phyloP scores from a whole-genome alignment of 2,888 invertebrate genomes.

The Melolontha melolontha region DNA sequence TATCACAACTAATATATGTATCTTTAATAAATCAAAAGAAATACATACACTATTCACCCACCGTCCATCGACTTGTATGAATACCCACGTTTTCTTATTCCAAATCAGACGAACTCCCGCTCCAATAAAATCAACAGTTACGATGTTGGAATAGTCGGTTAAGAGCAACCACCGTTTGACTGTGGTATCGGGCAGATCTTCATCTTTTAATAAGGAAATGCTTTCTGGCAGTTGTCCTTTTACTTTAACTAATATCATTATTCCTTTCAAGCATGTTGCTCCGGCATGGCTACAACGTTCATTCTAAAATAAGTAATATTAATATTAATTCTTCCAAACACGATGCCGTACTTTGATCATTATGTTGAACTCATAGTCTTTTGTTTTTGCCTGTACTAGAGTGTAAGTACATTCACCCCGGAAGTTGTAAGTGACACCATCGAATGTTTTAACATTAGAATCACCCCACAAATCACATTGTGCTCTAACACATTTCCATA shows the following conservation, averaged over 20 bases:
- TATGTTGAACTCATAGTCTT: background rate
- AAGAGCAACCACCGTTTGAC: background rate
- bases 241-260: background rate
- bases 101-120: constrained; percentile 3
- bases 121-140: background rate
- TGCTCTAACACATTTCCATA: constrained; percentile 2
- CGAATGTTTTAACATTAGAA: constrained; percentile 85
- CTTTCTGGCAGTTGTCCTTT: background rate
- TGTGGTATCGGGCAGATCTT: background rate
- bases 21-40: too few species aligned
- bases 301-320: background rate
- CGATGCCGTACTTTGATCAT: background rate
- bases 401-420: constrained; percentile 22
- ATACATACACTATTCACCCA: constrained; percentile 4
- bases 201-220: background rate
- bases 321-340: background rate
- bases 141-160: background rate
- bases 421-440: constrained; percentile 65
- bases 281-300: constrained; percentile 6
- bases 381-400: background rate
- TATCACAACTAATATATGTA: too few species aligned
- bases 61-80: background rate
- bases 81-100: constrained; percentile 8
- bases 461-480: constrained; percentile 84
- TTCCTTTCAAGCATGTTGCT: constrained; percentile 17